Evolutionary conservation across 2,888 invertebrate genomes (phyloP).

Genomic region (Linnaemya vulpina): DNA sequence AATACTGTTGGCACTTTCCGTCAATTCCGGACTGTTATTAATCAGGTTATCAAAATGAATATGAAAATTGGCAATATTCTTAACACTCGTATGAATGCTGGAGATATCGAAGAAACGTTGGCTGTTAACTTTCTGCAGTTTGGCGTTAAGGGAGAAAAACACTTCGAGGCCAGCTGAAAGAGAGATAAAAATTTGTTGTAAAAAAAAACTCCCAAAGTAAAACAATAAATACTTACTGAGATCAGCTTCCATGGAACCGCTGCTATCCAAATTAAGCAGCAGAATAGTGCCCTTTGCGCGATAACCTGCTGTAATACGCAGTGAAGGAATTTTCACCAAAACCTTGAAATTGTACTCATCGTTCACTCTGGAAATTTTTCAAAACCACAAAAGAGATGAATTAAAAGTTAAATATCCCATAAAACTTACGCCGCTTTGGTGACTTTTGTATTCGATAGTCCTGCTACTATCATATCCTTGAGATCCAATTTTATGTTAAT

Average conservation of each 20-base stretch:
- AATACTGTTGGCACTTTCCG: slow-evolving; percentile 87
- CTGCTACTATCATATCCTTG: slow-evolving; percentile 85
- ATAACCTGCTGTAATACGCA: slow-evolving; percentile 87
- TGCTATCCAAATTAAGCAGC: slow-evolving; percentile 86
- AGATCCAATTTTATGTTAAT: slow-evolving; percentile 85
- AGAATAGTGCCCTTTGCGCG: slow-evolving; percentile 87
- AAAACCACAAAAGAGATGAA: neutral
- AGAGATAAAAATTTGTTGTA: neutral
- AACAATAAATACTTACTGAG: slow-evolving; percentile 84
- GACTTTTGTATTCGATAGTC: slow-evolving; percentile 47
- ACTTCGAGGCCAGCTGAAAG: slow-evolving; percentile 36
- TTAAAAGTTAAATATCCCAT: neutral
- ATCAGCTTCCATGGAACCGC: slow-evolving; percentile 85
- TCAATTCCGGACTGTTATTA: slow-evolving; percentile 79
- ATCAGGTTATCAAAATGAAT: slow-evolving; percentile 88
- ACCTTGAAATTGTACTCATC: slow-evolving; percentile 87
- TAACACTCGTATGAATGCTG: slow-evolving; percentile 32
- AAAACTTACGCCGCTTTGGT: slow-evolving; percentile 50
- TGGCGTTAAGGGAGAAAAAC: slow-evolving; percentile 1
- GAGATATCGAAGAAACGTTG: slow-evolving; percentile 61
- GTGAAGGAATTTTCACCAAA: slow-evolving; percentile 85
- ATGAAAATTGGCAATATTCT: slow-evolving; percentile 86
- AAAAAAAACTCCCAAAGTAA: too few species aligned
- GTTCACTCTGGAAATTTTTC: slow-evolving; percentile 4
- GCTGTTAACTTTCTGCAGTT: slow-evolving; percentile 32